Evolutionary conservation across 2,888 invertebrate genomes (phyloP), one percentile per base, ranked within the genome.

Genomic region (Nasonovia ribisnigri): DNA sequence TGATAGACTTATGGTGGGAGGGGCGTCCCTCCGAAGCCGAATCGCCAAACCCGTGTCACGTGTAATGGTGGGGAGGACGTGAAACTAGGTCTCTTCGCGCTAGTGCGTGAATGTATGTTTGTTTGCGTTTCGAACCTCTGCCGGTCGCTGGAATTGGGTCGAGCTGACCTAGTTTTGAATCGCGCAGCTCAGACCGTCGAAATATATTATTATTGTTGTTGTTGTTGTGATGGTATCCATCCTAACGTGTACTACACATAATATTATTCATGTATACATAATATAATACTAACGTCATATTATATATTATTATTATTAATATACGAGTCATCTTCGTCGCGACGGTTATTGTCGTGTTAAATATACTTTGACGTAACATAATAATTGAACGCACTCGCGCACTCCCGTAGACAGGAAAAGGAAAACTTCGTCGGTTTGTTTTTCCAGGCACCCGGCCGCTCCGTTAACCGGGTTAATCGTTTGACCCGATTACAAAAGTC

Each of bases 61-160:
- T 29, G 36, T n/a, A 54, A 20, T 20, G 84, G 86, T 10, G 92
- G 87, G 60, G 86, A n/a, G 77, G 3, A 43, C 92, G 42, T 42
- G 48, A 88, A 92, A 92, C 92, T 92, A 92, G 92, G 92, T 67
- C 92, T 92, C 36, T 86, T 89, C 26, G 84, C 29, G 24, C 26
- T 43, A 3, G 67, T 42, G 92, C 36, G 87, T 26, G 92, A 24
- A 87, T 54, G 10, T 48, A 48, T 84, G n/a, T 43, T 43, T 43
- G 54, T 43, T 51, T 8, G 91, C 43, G 84, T 77, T 42, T 20
- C 36, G 24, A 86, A 29, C 51, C 87, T 88, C 51, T 54, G 87
- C 48, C 87, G 67, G 88, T 51, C 86, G 93, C 93, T 93, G 93
- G 90, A 93, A 93, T 93, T 90, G 86, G 90, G 86, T 93, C 90